A percentile compares a stretch with the other conserved stretches of the same genome.
These are phyloP conservation scores for Cheilosia variabilis DNA, from an alignment of 2,888 invertebrate genomes.

Conservation along the genomic window DNA sequence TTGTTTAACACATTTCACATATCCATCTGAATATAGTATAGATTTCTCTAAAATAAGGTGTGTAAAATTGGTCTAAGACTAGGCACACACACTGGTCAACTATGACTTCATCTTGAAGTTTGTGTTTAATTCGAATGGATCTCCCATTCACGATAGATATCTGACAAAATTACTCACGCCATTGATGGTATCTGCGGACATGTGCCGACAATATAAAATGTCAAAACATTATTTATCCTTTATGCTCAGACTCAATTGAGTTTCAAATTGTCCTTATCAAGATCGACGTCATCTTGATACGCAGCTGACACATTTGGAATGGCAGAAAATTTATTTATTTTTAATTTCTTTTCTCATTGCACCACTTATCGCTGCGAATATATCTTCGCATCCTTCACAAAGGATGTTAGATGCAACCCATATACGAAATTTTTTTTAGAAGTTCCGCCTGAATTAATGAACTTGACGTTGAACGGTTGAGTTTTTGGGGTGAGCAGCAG, in stretches of 20 bases:
- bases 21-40: no score
- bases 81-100: no score
- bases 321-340: conserved; percentile 73
- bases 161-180: conserved; percentile 21
- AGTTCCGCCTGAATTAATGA: conserved; percentile 71
- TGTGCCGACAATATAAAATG: conserved; percentile 71
- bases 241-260: conserved; percentile 81
- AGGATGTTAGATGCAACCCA: conserved; percentile 3
- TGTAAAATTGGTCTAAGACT: no score
- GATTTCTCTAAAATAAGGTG: no score
- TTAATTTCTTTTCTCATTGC: conserved; percentile 69
- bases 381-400: conserved; percentile 46
- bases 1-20: no score
- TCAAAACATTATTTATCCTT: conserved; percentile 74
- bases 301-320: conserved; percentile 61
- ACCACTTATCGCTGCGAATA: conserved; percentile 63
- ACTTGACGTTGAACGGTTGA: conserved; percentile 42
- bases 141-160: conserved; percentile 10
- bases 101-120: neutral
- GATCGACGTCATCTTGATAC: conserved; percentile 80
- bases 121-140: neutral
- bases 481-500: conserved; percentile 42
- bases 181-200: conserved; percentile 22
- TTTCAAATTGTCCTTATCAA: conserved; percentile 83
- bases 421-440: conserved; percentile 32